Percentiles rank a stretch among this genome's conserved stretches.
These are phyloP conservation scores for Tympanuchus pallidicinctus DNA, from an alignment of 2,113 vertebrate species.

Conservation along the genomic window DNA sequence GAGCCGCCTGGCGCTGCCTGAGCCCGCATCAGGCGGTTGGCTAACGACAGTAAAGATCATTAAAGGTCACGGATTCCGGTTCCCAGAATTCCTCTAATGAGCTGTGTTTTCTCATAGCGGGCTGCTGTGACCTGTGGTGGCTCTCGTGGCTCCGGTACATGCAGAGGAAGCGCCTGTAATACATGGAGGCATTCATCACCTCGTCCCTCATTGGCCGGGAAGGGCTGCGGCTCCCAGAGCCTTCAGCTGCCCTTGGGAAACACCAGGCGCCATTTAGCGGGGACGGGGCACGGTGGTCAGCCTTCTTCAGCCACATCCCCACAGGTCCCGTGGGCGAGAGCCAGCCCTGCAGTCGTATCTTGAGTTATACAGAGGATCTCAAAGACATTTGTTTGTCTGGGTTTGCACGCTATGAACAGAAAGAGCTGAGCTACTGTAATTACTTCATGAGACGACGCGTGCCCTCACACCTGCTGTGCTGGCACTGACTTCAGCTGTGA, in stretches of 20 bases:
- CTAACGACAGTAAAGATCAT: not conserved
- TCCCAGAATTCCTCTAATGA: not conserved
- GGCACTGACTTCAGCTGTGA: not conserved
- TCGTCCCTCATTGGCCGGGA: not conserved
- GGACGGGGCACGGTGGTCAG: not conserved
- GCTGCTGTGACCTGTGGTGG: not conserved
- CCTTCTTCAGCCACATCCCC: no score
- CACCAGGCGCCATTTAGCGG: fast-evolving
- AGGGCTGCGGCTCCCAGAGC: fast-evolving
- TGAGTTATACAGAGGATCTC: not conserved
- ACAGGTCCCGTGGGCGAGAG: fast-evolving
- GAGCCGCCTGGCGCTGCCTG: not conserved
- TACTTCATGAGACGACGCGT: fast-evolving
- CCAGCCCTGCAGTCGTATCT: not conserved
- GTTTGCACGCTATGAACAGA: not conserved
- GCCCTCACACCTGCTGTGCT: fast-evolving
- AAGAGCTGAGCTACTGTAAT: not conserved
- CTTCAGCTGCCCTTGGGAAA: not conserved
- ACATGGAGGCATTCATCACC: fast-evolving
- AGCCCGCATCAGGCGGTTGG: fast-evolving
- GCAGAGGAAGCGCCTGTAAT: not conserved
- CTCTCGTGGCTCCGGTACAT: not conserved
- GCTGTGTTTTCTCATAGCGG: not conserved
- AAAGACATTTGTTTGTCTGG: fast-evolving
- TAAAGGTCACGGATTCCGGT: not conserved